Percentiles rank a stretch among this genome's conserved stretches.
Evolutionary conservation across 2,888 invertebrate species (phyloP).

Genomic region (Melipona beecheii): DNA sequence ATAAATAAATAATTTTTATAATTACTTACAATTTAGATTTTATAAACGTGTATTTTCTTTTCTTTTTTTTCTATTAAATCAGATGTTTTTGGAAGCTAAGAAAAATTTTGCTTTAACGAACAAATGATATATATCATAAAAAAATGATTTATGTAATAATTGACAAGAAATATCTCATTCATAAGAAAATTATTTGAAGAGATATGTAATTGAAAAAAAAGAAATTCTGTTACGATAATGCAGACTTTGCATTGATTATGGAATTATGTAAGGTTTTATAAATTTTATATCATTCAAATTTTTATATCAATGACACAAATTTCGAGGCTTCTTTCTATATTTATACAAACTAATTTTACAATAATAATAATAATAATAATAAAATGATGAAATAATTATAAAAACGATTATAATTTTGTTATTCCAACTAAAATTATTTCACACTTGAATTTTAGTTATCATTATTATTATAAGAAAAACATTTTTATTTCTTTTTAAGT

Average conservation of each 20-base stretch:
- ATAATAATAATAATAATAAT: neutral
- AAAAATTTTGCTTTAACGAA: neutral
- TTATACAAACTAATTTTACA: neutral
- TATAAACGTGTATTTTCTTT: neutral
- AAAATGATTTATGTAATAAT: neutral
- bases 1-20: neutral
- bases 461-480: neutral
- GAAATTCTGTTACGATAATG: neutral
- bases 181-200: too few species aligned
- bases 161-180: neutral
- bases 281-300: neutral
- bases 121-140: neutral
- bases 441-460: too few species aligned
- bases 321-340: neutral
- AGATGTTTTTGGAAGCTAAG: neutral
- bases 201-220: neutral
- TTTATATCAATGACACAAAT: neutral
- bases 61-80: neutral
- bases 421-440: too few species aligned
- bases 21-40: neutral
- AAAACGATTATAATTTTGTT: too few species aligned
- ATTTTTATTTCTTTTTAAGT: conserved; percentile 70
- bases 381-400: neutral
- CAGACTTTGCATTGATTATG: neutral
- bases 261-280: neutral